Conservation (phyloP, 2,888 invertebrate genomes). For the Caenorhabditis panamensis region DNA sequence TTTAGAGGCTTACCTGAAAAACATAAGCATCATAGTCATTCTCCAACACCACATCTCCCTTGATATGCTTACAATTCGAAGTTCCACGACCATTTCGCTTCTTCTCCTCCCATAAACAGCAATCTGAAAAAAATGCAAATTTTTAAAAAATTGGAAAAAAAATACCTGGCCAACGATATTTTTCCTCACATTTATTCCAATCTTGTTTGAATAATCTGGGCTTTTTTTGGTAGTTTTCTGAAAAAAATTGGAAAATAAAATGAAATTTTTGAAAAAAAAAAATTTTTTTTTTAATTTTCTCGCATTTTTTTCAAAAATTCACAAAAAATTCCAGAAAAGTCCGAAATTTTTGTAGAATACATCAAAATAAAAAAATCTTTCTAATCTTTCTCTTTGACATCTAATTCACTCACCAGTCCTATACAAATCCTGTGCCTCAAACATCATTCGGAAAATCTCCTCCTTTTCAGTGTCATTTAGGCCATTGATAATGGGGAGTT, state of each 20-base stretch:
- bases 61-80: slow-evolving; percentile 20
- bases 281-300: too few species aligned
- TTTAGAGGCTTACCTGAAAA: slow-evolving; percentile 25
- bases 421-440: slow-evolving; percentile 22
- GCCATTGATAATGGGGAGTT: too few species aligned
- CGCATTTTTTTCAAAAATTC: too few species aligned
- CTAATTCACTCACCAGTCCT: slow-evolving; percentile 9
- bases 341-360: background rate
- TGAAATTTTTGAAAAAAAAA: too few species aligned
- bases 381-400: too few species aligned
- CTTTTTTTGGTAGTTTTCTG: slow-evolving; percentile 12
- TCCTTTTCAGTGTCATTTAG: too few species aligned
- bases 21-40: slow-evolving; percentile 8
- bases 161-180: slow-evolving; percentile 26
- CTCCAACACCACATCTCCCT: slow-evolving; percentile 51
- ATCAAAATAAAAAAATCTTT: background rate
- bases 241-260: background rate
- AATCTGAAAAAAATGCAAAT: too few species aligned
- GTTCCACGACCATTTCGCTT: slow-evolving; percentile 12
- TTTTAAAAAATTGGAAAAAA: background rate
- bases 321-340: too few species aligned
- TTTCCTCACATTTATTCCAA: slow-evolving; percentile 38
- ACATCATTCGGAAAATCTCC: slow-evolving; percentile 32
- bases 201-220: slow-evolving; percentile 11
- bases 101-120: slow-evolving; percentile 45